phyloP scores from a whole-genome alignment of 2,113 vertebrate genomes.

The Trematocara nigrifrons region DNA sequence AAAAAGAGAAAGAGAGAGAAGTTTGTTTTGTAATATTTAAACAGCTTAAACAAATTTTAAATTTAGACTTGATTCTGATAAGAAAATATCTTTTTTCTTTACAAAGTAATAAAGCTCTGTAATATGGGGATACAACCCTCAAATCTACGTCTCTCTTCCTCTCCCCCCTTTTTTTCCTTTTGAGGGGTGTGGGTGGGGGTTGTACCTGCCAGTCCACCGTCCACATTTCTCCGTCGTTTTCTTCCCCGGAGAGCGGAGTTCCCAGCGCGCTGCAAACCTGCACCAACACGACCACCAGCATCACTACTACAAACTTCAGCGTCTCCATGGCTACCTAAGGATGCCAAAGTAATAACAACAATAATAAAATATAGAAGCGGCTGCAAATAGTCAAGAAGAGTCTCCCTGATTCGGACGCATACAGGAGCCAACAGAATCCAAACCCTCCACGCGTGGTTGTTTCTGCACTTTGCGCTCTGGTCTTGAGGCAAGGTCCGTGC shows the following conservation, averaged over 20 bases:
- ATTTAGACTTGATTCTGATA: background rate
- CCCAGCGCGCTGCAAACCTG: slow-evolving; percentile 48
- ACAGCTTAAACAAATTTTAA: background rate
- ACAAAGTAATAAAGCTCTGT: background rate
- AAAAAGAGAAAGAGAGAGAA: background rate
- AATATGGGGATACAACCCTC: background rate
- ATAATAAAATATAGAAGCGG: background rate
- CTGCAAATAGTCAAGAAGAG: background rate
- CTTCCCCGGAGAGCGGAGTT: slow-evolving; percentile 9
- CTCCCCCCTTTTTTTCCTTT: rapidly evolving
- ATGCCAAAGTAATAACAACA: background rate
- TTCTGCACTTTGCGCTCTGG: background rate
- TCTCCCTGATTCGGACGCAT: background rate
- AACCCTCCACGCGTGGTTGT: background rate
- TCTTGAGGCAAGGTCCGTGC: background rate
- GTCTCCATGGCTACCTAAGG: slow-evolving; percentile 45
- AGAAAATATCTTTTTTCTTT: background rate
- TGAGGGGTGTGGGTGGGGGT: background rate
- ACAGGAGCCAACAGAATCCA: background rate
- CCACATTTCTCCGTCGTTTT: slow-evolving; percentile 47
- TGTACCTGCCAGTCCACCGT: slow-evolving; percentile 62
- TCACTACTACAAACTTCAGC: slow-evolving; percentile 38
- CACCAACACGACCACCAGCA: slow-evolving; percentile 45
- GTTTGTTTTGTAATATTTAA: background rate
- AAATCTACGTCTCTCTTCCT: background rate